Conservation (phyloP, 2,888 invertebrate genomes). For the Synergus itoensis region DNA sequence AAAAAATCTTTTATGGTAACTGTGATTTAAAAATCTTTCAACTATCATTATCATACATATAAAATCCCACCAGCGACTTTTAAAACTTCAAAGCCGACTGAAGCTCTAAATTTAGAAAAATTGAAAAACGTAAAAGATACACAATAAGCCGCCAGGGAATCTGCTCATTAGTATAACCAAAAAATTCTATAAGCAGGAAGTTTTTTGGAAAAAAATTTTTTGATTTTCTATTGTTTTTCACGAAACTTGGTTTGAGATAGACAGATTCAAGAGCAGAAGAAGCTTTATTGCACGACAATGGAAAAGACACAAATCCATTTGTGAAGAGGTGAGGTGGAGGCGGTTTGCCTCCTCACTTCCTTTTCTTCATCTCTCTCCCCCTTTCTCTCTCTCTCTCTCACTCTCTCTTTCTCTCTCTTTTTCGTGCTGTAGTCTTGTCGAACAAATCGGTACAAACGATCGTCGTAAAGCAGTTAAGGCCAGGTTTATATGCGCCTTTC, state of each 20-base stretch:
- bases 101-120: no score
- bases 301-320: constrained; percentile 50
- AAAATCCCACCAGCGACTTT: no score
- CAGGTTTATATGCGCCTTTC: constrained; percentile 70
- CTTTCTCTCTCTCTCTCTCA: constrained; percentile 46
- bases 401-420: constrained; percentile 47
- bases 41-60: no score
- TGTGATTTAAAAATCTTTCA: no score
- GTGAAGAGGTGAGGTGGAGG: constrained; percentile 50
- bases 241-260: no score
- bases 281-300: constrained; percentile 58
- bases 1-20: no score
- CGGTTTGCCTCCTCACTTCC: constrained; percentile 44
- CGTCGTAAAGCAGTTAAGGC: constrained; percentile 77
- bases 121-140: no score
- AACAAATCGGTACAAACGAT: constrained; percentile 78
- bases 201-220: no score
- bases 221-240: not conserved
- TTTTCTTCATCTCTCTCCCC: constrained; percentile 48
- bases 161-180: no score
- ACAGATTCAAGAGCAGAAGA: constrained; percentile 43
- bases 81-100: no score
- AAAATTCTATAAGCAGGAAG: no score
- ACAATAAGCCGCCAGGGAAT: no score
- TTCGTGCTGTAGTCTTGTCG: constrained; percentile 68